Evolutionary conservation across 2,113 vertebrate genomes (phyloP).

Genomic region (Hippocampus mohnikei): DNA sequence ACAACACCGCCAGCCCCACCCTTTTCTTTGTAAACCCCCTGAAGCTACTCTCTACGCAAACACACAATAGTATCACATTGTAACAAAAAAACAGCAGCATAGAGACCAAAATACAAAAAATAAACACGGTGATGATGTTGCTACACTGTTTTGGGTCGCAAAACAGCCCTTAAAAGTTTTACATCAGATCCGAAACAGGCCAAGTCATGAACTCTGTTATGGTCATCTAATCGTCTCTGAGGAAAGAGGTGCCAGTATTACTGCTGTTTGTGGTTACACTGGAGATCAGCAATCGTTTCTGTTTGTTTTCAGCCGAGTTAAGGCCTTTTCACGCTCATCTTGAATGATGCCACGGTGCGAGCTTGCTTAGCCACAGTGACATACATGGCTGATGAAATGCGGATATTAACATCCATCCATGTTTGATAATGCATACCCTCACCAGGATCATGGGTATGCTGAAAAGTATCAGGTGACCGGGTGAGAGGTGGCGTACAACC

Average conservation of each 20-base stretch:
- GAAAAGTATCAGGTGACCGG: background rate
- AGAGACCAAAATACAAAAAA: constrained; percentile 20
- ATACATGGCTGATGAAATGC: background rate
- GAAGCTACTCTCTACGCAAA: constrained; percentile 19
- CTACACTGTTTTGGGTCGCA: background rate
- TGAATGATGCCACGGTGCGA: too few species aligned
- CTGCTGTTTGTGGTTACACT: background rate
- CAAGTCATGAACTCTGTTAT: background rate
- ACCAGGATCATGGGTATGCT: background rate
- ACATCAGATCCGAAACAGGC: background rate
- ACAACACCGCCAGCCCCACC: constrained; percentile 46
- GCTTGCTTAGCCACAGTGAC: too few species aligned
- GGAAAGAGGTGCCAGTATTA: background rate
- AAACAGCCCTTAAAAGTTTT: background rate
- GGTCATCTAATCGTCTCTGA: too few species aligned
- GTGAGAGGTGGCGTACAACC: background rate
- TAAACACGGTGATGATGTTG: constrained; percentile 12
- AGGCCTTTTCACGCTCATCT: background rate
- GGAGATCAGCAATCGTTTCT: background rate
- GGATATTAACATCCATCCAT: background rate
- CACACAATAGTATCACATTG: background rate
- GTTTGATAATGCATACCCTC: background rate
- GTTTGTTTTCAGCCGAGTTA: background rate
- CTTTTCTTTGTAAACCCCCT: constrained; percentile 30
- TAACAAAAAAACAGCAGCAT: constrained; percentile 13